A percentile compares a stretch with the other conserved stretches of the same genome.
phyloP scores from a whole-genome alignment of 2,888 invertebrate genomes.

The Epiblema foenella region DNA sequence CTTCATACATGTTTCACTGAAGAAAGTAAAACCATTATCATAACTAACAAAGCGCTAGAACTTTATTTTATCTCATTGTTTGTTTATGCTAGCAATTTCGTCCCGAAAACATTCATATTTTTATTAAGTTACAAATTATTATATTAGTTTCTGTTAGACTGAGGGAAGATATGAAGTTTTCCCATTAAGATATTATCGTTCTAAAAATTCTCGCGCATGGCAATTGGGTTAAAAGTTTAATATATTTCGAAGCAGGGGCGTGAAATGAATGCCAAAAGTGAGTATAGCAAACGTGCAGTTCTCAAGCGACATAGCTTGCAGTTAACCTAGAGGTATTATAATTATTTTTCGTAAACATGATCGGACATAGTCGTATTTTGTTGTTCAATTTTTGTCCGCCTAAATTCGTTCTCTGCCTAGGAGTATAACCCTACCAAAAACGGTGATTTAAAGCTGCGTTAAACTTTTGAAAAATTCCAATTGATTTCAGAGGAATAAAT shows the following conservation, averaged over 20 bases:
- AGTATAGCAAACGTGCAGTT: constrained; percentile 14
- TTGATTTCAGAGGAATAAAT: too few species aligned
- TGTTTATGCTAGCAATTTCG: constrained; percentile 16
- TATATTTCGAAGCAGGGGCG: constrained; percentile 19
- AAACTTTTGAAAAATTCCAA: too few species aligned
- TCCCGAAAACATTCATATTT: constrained; percentile 7
- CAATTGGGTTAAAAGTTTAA: constrained; percentile 21
- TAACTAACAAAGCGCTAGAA: not conserved
- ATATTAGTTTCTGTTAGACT: constrained; percentile 17
- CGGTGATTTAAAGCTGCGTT: too few species aligned
- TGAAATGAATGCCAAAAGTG: constrained; percentile 22
- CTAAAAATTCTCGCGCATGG: constrained; percentile 22
- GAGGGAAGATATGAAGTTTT: constrained; percentile 29
- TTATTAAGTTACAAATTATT: constrained; percentile 29
- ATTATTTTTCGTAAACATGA: too few species aligned
- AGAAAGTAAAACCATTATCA: not conserved
- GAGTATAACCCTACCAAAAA: too few species aligned
- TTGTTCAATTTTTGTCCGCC: too few species aligned
- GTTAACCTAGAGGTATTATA: not conserved
- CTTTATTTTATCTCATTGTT: constrained; percentile 20
- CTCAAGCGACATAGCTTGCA: constrained; percentile 11
- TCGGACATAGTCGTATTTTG: too few species aligned
- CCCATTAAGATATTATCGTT: constrained; percentile 29
- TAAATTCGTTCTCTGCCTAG: too few species aligned
- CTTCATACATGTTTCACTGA: not conserved